Percentiles rank a stretch among this genome's conserved stretches.
phyloP scores from a whole-genome alignment of 2,113 vertebrate species.

The Eudorcas thomsonii region DNA sequence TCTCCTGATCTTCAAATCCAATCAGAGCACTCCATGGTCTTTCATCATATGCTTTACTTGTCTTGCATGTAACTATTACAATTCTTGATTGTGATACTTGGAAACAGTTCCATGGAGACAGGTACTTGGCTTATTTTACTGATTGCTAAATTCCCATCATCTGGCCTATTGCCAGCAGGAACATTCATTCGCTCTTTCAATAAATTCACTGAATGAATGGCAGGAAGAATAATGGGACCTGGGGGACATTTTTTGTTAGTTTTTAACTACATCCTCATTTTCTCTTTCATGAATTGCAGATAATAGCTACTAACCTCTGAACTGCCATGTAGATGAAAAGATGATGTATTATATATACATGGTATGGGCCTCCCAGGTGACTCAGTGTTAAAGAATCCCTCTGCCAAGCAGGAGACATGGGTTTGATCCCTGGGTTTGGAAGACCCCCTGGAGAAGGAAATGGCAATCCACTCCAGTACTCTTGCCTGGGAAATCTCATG shows the following conservation, averaged over 20 bases:
- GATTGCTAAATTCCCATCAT: neutral
- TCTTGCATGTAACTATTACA: neutral
- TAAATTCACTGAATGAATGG: neutral
- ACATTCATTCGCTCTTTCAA: neutral
- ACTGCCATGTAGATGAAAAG: neutral
- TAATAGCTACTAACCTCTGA: neutral
- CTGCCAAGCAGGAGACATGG: neutral
- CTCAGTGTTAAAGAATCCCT: neutral
- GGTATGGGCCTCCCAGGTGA: neutral
- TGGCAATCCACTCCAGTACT: neutral
- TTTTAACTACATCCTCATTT: slow-evolving; percentile 12
- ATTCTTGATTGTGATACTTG: neutral
- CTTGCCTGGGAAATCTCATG: neutral
- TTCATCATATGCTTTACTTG: neutral
- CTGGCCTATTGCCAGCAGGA: neutral
- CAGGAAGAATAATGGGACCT: neutral
- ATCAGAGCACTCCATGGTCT: neutral
- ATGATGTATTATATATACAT: neutral
- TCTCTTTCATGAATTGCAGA: slow-evolving; percentile 11
- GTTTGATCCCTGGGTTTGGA: neutral
- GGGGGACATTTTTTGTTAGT: neutral
- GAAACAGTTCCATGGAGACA: neutral
- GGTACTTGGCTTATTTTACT: neutral
- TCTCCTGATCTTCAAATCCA: neutral
- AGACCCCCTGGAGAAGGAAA: neutral